Percentiles rank a stretch among this genome's conserved stretches.
Conservation (phyloP, 2,797 vertebrate species). For the Eidolon dupreanum region DNA sequence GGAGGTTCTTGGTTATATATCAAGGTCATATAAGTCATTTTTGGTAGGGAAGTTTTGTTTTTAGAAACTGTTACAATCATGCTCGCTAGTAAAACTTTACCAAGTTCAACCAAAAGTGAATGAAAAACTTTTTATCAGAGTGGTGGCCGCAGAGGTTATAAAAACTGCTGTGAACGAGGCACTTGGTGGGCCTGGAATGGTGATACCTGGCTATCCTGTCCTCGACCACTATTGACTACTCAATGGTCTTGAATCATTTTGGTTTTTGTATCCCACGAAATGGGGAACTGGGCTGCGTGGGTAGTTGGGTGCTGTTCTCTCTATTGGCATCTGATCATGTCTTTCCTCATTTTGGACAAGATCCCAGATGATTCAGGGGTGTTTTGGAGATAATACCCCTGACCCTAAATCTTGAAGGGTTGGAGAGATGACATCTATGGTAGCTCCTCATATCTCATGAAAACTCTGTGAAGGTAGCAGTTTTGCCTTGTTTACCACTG, state of each 20-base stretch:
- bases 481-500: neutral
- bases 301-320: neutral
- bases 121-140: neutral
- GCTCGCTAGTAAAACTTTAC: neutral
- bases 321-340: neutral
- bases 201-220: neutral
- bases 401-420: neutral
- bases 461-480: neutral
- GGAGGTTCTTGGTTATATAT: neutral
- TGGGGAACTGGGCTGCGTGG: neutral
- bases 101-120: neutral
- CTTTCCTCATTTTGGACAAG: neutral
- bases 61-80: neutral
- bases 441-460: neutral
- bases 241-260: neutral
- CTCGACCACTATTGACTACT: neutral
- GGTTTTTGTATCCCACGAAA: neutral
- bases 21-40: neutral
- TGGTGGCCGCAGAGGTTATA: neutral
- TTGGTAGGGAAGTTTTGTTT: slow-evolving; percentile 24
- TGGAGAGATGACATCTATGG: neutral
- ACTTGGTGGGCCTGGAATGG: fast-evolving
- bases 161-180: neutral
- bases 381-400: neutral
- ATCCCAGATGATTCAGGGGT: neutral